Evolutionary conservation across 2,888 invertebrate genomes (phyloP).

Genomic region (Selenia dentaria): DNA sequence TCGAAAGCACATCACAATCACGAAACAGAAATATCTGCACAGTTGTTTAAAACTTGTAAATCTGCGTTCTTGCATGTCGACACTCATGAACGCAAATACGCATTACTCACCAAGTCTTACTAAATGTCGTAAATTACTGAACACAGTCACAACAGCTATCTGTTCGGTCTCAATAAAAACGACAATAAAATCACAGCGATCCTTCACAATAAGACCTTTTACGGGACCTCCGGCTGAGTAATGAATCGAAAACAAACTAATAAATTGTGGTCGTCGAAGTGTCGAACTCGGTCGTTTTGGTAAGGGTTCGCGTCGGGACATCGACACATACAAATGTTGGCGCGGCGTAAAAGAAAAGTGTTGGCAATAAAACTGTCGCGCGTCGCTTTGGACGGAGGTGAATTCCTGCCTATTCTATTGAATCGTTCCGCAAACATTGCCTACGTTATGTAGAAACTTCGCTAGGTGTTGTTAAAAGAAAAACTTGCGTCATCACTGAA

Average conservation of each 20-base stretch:
- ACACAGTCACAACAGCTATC: constrained; percentile 27
- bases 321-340: constrained; percentile 46
- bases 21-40: too few relatives aligned
- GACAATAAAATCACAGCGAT: constrained; percentile 54
- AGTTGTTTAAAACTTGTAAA: too few relatives aligned
- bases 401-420: not conserved
- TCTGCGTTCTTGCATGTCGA: too few relatives aligned
- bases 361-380: constrained; percentile 43
- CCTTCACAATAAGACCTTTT: constrained; percentile 46
- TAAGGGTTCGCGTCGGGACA: constrained; percentile 34
- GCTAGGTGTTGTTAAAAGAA: too few relatives aligned
- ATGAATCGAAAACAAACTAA: constrained; percentile 61
- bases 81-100: too few relatives aligned
- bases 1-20: too few relatives aligned
- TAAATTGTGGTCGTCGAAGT: constrained; percentile 61
- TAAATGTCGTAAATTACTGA: too few relatives aligned
- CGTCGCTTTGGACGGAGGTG: constrained; percentile 5
- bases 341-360: constrained; percentile 31
- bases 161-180: constrained; percentile 45
- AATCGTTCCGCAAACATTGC: too few relatives aligned
- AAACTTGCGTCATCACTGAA: too few relatives aligned
- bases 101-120: too few relatives aligned
- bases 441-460: too few relatives aligned
- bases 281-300: constrained; percentile 39
- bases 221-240: constrained; percentile 50